Conservation (phyloP, 2,113 vertebrate species). For the Eleginops maclovinus region DNA sequence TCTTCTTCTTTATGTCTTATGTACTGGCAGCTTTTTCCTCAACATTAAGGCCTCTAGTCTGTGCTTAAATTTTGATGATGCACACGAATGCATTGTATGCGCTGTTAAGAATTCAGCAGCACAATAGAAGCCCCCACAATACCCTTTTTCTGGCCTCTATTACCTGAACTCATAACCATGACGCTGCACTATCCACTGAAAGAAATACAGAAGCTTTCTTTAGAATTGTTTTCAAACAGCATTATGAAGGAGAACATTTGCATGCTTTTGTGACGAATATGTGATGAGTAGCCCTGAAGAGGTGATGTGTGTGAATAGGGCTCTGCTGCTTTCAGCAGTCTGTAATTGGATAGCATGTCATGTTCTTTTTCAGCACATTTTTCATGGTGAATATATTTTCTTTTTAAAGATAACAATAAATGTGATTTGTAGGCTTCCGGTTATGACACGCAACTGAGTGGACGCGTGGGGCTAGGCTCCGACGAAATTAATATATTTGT, state of each 20-base stretch:
- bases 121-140: not conserved
- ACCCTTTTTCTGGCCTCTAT: not conserved
- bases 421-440: too few relatives aligned
- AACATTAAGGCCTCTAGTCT: not conserved
- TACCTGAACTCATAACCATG: not conserved
- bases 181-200: not conserved
- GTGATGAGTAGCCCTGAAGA: not conserved
- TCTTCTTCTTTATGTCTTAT: not conserved
- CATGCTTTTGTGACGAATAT: not conserved
- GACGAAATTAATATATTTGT: too few relatives aligned
- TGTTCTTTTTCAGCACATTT: not conserved
- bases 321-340: not conserved
- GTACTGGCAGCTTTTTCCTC: not conserved
- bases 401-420: not conserved
- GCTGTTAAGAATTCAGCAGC: not conserved
- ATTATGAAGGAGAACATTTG: not conserved
- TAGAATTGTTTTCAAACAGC: constrained; percentile 1
- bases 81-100: not conserved
- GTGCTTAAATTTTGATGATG: not conserved
- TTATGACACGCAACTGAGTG: too few relatives aligned
- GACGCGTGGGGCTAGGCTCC: too few relatives aligned
- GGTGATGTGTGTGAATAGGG: not conserved
- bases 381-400: not conserved
- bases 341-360: not conserved
- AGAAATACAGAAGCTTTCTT: not conserved